Evolutionary conservation across 2,888 invertebrate genomes (phyloP).

Genomic region (Ypsolopha sequella): DNA sequence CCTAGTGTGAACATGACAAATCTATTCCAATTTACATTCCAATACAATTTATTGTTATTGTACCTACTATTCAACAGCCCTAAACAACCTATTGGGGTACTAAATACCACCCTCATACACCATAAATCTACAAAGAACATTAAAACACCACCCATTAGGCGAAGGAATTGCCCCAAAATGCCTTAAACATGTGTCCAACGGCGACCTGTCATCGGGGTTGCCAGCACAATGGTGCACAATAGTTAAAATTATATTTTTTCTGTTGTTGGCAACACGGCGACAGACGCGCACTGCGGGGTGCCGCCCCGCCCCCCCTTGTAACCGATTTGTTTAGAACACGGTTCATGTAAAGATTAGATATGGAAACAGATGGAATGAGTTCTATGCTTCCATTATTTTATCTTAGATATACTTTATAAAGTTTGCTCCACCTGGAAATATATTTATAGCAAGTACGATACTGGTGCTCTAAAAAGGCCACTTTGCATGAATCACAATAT

Average conservation of each 20-base stretch:
- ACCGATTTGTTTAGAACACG: constrained; percentile 60
- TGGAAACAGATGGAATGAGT: neutral
- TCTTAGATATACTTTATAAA: neutral
- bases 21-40: neutral
- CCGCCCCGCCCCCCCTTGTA: constrained; percentile 58
- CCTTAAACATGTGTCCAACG: constrained; percentile 65
- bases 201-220: constrained; percentile 68
- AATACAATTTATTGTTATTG: neutral
- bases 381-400: neutral
- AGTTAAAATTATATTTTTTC: constrained; percentile 55
- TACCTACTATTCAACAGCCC: neutral
- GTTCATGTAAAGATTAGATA: constrained; percentile 42
- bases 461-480: no score
- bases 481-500: no score
- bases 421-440: neutral
- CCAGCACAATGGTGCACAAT: constrained; percentile 43
- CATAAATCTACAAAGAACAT: constrained; percentile 58
- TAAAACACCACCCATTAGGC: constrained; percentile 63
- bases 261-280: constrained; percentile 61
- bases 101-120: constrained; percentile 23
- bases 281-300: constrained; percentile 63
- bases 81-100: neutral
- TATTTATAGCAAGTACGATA: no score
- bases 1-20: neutral
- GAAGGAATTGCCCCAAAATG: constrained; percentile 65